Conservation (phyloP, 2,113 vertebrate genomes). For the Ceyx margarethae region DNA sequence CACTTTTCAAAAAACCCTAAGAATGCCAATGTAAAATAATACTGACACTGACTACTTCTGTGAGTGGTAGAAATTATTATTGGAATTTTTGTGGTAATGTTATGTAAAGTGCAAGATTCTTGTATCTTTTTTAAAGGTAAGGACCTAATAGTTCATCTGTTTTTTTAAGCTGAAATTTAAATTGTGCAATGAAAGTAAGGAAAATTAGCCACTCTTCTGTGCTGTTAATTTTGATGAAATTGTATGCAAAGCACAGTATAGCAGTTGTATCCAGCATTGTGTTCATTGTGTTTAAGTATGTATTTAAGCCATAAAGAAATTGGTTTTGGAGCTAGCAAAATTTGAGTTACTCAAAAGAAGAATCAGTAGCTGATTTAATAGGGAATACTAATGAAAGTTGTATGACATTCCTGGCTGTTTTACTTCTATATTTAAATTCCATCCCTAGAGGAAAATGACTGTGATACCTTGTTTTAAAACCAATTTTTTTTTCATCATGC, state of each 20-base stretch:
- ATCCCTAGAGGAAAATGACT: neutral
- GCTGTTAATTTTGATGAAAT: neutral
- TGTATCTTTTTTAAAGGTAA: neutral
- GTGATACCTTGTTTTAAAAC: neutral
- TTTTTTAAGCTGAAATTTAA: neutral
- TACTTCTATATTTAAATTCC: neutral
- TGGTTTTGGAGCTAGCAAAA: neutral
- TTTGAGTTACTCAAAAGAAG: neutral
- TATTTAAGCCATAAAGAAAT: neutral
- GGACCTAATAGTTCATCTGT: neutral
- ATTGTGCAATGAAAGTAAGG: neutral
- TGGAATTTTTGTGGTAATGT: neutral
- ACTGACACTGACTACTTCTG: neutral
- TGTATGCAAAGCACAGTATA: neutral
- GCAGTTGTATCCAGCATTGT: neutral
- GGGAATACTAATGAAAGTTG: neutral
- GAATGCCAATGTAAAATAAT: neutral
- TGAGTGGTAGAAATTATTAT: neutral
- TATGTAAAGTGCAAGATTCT: neutral
- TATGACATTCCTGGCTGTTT: neutral
- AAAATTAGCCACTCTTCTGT: neutral
- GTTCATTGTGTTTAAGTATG: neutral
- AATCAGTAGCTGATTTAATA: neutral
- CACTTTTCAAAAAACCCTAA: neutral
- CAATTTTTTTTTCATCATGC: neutral